Evolutionary conservation across 1,140 invertebrate species (phyloP).

Genomic region (Polypedilum pembai): DNA sequence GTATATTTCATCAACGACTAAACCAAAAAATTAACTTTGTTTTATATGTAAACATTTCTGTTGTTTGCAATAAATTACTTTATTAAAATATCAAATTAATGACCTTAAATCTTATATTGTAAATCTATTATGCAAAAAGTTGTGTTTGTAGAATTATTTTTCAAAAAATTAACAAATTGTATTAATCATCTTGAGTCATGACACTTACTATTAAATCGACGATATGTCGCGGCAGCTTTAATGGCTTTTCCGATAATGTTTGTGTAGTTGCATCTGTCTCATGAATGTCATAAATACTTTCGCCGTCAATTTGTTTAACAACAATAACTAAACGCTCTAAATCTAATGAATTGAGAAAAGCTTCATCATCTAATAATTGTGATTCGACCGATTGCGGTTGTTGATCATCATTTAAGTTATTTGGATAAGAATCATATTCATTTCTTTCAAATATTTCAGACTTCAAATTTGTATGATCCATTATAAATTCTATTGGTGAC

Average conservation of each 20-base stretch:
- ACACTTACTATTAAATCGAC: background rate
- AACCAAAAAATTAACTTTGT: too few relatives aligned
- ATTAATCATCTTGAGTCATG: conserved; percentile 12
- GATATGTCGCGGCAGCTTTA: background rate
- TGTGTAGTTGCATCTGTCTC: background rate
- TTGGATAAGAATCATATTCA: background rate
- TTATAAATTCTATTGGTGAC: background rate
- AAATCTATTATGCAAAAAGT: background rate
- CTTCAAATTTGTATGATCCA: background rate
- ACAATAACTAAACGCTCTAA: background rate
- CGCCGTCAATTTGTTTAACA: background rate
- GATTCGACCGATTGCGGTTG: background rate
- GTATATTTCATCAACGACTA: background rate
- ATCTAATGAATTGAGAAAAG: background rate
- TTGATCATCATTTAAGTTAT: background rate
- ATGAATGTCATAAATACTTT: background rate
- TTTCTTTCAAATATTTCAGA: background rate
- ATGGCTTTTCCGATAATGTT: background rate
- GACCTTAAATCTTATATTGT: background rate
- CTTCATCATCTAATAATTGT: conserved; percentile 17
- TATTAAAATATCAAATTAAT: background rate
- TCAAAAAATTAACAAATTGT: background rate
- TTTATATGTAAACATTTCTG: too few relatives aligned
- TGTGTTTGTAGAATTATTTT: background rate
- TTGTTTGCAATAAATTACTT: too few relatives aligned